A percentile compares a stretch with the other conserved stretches of the same genome.
phyloP scores from a whole-genome alignment of 2,888 invertebrate species.

The Mythimna pallens region DNA sequence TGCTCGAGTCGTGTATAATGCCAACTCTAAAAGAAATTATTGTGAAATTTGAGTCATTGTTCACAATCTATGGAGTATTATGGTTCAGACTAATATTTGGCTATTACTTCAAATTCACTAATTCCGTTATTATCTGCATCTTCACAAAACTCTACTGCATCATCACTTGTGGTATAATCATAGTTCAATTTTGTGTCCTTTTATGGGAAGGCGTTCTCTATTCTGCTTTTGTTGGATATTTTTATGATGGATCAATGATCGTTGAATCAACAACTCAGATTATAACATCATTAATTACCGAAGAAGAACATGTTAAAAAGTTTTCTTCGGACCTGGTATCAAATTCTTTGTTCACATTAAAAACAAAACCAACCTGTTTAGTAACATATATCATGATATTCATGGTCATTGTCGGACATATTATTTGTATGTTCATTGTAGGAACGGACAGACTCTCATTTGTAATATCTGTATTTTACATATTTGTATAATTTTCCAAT shows the following conservation, averaged over 20 bases:
- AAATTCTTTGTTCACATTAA: not conserved
- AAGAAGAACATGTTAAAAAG: not conserved
- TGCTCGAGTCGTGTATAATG: not conserved
- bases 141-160: not conserved
- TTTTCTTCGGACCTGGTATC: not conserved
- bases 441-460: not conserved
- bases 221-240: not conserved
- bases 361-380: not conserved
- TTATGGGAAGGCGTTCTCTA: not conserved
- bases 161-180: not conserved
- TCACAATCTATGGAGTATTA: conserved; percentile 2
- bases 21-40: not conserved
- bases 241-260: not conserved
- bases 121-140: not conserved
- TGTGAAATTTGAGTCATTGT: not conserved
- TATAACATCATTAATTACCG: not conserved
- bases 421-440: not conserved
- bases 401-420: not conserved
- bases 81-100: not conserved
- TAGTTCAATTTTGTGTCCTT: not conserved
- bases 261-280: not conserved
- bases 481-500: not conserved
- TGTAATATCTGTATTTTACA: not conserved
- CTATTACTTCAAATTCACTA: conserved; percentile 2
- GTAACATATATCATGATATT: not conserved